Evolutionary conservation across 2,113 vertebrate species (phyloP).

Genomic region (Hiodon tergisus): DNA sequence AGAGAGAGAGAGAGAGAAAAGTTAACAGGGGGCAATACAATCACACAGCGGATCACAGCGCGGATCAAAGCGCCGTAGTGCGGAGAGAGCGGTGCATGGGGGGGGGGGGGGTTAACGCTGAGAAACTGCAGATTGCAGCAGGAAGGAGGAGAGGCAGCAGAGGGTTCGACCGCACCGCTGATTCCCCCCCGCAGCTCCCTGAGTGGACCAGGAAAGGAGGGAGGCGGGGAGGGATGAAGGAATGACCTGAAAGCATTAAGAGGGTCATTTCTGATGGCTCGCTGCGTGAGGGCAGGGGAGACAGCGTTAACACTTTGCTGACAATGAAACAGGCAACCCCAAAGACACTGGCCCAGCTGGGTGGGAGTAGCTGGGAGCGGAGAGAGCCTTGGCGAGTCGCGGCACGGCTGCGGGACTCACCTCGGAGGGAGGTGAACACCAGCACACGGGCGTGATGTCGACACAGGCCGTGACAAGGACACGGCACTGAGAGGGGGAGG

Average conservation of each 20-base stretch:
- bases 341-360: neutral
- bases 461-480: too few relatives aligned
- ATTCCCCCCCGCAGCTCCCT: neutral
- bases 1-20: constrained; percentile 29
- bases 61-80: constrained; percentile 29
- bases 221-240: neutral
- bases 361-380: neutral
- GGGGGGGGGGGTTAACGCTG: constrained; percentile 4
- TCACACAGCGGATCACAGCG: constrained; percentile 24
- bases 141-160: neutral
- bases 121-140: constrained; percentile 11
- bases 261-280: constrained; percentile 4
- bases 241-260: neutral
- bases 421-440: constrained; percentile 14
- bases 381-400: neutral
- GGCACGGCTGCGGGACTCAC: neutral
- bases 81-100: constrained; percentile 31
- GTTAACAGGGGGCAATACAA: constrained; percentile 33
- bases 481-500: neutral
- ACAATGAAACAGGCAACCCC: neutral
- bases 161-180: neutral
- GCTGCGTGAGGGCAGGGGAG: neutral
- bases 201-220: neutral
- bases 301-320: neutral
- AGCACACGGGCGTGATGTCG: neutral